Conservation (phyloP, 2,888 invertebrate species). For the Hanleya hanleyi region DNA sequence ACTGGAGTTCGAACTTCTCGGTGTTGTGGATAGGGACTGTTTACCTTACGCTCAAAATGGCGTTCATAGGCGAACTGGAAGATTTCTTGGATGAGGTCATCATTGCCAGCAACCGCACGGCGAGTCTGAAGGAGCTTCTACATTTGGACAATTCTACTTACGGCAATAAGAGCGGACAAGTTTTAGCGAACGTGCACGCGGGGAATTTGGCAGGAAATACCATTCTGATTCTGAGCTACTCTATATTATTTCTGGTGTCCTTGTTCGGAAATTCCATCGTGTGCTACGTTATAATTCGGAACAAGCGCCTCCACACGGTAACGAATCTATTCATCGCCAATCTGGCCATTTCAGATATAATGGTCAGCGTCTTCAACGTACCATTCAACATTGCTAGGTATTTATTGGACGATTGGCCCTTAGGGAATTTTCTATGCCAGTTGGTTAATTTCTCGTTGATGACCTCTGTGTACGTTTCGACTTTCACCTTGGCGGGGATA, state of each 20-base stretch:
- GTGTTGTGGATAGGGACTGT: no score
- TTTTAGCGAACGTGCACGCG: conserved; percentile 17
- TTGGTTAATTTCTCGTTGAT: conserved; percentile 74
- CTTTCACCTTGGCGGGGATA: conserved; percentile 74
- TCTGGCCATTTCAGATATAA: conserved; percentile 63
- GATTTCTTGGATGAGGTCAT: conserved; percentile 19
- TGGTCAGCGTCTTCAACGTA: conserved; percentile 72
- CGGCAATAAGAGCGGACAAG: conserved; percentile 13
- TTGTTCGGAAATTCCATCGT: conserved; percentile 65
- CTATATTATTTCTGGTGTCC: conserved; percentile 52
- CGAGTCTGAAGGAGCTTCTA: conserved; percentile 22
- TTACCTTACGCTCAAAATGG: no score
- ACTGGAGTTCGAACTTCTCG: no score
- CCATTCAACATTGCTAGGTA: conserved; percentile 74
- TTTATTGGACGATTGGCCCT: conserved; percentile 74
- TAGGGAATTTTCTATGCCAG: conserved; percentile 73
- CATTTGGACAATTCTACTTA: conserved; percentile 15
- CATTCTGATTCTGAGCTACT: conserved; percentile 50
- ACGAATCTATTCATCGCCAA: conserved; percentile 69
- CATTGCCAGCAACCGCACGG: conserved; percentile 24
- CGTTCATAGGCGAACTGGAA: conserved; percentile 31
- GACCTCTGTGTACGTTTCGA: conserved; percentile 74
- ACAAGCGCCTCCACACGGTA: conserved; percentile 66
- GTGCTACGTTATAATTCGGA: conserved; percentile 63
- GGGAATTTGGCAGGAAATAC: conserved; percentile 26